These are phyloP conservation scores for Heliconius nattereri DNA, from an alignment of 1,140 invertebrate species.

Conservation along the genomic window DNA sequence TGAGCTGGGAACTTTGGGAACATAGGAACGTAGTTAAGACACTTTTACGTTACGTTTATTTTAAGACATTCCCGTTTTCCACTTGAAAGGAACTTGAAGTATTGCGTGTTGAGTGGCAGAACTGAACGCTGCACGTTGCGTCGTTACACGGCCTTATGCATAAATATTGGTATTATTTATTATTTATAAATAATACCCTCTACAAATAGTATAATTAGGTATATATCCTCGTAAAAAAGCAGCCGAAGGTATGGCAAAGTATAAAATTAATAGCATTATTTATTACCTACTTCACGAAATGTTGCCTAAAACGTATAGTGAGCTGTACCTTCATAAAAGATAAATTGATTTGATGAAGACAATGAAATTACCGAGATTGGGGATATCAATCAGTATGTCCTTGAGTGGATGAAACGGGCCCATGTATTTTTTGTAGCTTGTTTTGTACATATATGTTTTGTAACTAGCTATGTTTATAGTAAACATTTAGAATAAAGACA, in stretches of 20 bases:
- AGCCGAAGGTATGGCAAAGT: neutral
- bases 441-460: neutral
- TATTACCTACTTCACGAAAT: neutral
- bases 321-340: neutral
- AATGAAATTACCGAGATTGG: conserved; percentile 5
- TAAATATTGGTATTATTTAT: too few species aligned
- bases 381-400: neutral
- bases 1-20: too few species aligned
- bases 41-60: too few species aligned
- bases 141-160: too few species aligned
- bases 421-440: neutral
- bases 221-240: neutral
- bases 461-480: neutral
- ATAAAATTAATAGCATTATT: neutral
- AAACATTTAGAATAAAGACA: neutral
- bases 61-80: too few species aligned
- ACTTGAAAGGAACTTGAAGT: too few species aligned
- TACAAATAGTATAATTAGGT: neutral
- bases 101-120: too few species aligned
- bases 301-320: neutral
- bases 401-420: neutral
- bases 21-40: too few species aligned
- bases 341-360: neutral
- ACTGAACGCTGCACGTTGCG: too few species aligned
- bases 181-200: neutral